Conservation (phyloP, 2,113 vertebrate species). For the Hassar affinis region DNA sequence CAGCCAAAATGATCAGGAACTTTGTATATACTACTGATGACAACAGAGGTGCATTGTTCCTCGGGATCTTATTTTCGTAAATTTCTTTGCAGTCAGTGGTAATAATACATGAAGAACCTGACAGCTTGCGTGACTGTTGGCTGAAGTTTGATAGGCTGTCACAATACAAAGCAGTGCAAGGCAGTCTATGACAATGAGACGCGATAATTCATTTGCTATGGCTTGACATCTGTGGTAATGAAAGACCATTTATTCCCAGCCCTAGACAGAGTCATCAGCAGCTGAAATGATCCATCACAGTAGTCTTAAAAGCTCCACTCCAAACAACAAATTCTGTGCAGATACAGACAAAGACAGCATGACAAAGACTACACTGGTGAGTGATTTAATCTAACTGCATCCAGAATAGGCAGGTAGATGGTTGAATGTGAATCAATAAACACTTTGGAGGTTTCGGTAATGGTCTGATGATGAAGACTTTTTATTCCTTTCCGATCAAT, state of each 20-base stretch:
- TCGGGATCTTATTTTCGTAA: slow-evolving; percentile 38
- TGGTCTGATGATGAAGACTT: background rate
- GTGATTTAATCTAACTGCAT: slow-evolving; percentile 1
- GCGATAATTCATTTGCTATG: slow-evolving; percentile 38
- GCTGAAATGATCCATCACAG: slow-evolving; percentile 31
- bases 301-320: slow-evolving; percentile 9
- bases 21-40: slow-evolving; percentile 26
- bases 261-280: slow-evolving; percentile 26
- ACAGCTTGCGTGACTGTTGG: slow-evolving; percentile 40
- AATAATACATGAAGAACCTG: slow-evolving; percentile 43
- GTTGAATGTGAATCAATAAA: slow-evolving; percentile 33
- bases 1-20: slow-evolving; percentile 4
- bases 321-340: background rate
- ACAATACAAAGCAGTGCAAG: slow-evolving; percentile 46
- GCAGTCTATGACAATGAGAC: slow-evolving; percentile 45
- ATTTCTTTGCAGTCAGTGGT: slow-evolving; percentile 38
- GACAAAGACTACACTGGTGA: slow-evolving; percentile 4
- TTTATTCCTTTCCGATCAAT: slow-evolving; percentile 37
- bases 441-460: slow-evolving; percentile 28
- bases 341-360: slow-evolving; percentile 21
- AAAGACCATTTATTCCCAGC: slow-evolving; percentile 35
- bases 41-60: slow-evolving; percentile 34
- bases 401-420: slow-evolving; percentile 12
- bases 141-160: slow-evolving; percentile 48
- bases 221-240: slow-evolving; percentile 35